Percentiles rank a stretch among this genome's conserved stretches.
phyloP scores from a whole-genome alignment of 2,888 invertebrate genomes.

The Cheilosia grossa region DNA sequence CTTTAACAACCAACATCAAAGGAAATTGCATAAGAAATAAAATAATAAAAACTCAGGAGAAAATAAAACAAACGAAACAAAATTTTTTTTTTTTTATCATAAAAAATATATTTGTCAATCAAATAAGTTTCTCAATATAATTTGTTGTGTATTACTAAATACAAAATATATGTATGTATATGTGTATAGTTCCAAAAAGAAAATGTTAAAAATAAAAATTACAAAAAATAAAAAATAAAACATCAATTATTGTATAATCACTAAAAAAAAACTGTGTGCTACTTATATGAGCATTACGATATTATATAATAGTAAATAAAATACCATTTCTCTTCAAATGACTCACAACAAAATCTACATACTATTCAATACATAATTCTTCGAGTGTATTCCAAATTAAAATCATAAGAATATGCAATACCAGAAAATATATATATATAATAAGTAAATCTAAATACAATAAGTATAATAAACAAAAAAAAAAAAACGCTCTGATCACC shows the following conservation, averaged over 20 bases:
- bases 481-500: slow-evolving; percentile 46
- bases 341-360: slow-evolving; percentile 60
- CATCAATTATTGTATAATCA: slow-evolving; percentile 53
- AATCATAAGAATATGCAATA: slow-evolving; percentile 41
- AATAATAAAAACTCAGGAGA: slow-evolving; percentile 22
- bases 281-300: slow-evolving; percentile 64
- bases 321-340: slow-evolving; percentile 42
- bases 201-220: slow-evolving; percentile 48
- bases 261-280: slow-evolving; percentile 51
- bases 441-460: slow-evolving; percentile 21
- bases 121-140: slow-evolving; percentile 67
- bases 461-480: slow-evolving; percentile 3
- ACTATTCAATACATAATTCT: slow-evolving; percentile 38
- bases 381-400: slow-evolving; percentile 34
- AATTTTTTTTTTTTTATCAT: slow-evolving; percentile 45
- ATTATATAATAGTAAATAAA: slow-evolving; percentile 42
- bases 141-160: slow-evolving; percentile 60
- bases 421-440: slow-evolving; percentile 15
- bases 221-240: slow-evolving; percentile 50
- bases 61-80: slow-evolving; percentile 52
- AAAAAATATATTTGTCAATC: slow-evolving; percentile 74
- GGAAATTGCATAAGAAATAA: slow-evolving; percentile 13
- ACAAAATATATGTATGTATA: slow-evolving; percentile 64
- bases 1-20: slow-evolving; percentile 13
- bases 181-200: slow-evolving; percentile 65